Evolutionary conservation across 2,797 vertebrate species (phyloP).

Genomic region (Fringilla coelebs): DNA sequence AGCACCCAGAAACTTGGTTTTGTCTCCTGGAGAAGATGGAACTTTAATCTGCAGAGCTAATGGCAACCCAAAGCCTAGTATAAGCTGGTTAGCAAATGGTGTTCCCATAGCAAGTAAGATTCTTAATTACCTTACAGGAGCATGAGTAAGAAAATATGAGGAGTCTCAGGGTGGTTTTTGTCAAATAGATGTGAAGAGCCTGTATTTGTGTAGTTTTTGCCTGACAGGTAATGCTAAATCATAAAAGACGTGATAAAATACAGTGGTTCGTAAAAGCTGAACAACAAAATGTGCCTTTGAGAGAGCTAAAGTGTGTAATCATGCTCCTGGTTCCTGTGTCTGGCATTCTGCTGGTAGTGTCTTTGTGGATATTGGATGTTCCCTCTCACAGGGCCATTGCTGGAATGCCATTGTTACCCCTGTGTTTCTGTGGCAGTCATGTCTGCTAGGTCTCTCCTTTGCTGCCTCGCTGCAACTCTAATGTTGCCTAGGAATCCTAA

Average conservation of each 20-base stretch:
- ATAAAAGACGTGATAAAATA: background rate
- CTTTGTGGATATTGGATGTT: background rate
- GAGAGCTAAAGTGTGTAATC: background rate
- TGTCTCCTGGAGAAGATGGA: conserved; percentile 90
- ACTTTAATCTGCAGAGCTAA: conserved; percentile 88
- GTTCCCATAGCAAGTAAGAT: conserved; percentile 90
- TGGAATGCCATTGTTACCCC: background rate
- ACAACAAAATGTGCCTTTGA: background rate
- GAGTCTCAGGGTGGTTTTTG: background rate
- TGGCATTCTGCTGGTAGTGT: background rate
- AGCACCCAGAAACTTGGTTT: conserved; percentile 87
- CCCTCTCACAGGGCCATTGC: background rate
- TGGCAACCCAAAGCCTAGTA: conserved; percentile 89
- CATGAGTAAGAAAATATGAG: background rate
- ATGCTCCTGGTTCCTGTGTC: background rate
- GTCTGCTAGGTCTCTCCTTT: background rate
- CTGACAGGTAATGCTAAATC: background rate
- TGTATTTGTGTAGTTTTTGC: background rate
- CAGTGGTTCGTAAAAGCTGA: background rate
- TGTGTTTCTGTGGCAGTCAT: background rate
- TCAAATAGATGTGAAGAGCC: background rate
- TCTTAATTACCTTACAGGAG: background rate
- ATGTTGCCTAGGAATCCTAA: background rate
- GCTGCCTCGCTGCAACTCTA: background rate
- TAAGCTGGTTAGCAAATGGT: conserved; percentile 91